Conservation (phyloP, 2,797 vertebrate species). For the Tinamus major region DNA sequence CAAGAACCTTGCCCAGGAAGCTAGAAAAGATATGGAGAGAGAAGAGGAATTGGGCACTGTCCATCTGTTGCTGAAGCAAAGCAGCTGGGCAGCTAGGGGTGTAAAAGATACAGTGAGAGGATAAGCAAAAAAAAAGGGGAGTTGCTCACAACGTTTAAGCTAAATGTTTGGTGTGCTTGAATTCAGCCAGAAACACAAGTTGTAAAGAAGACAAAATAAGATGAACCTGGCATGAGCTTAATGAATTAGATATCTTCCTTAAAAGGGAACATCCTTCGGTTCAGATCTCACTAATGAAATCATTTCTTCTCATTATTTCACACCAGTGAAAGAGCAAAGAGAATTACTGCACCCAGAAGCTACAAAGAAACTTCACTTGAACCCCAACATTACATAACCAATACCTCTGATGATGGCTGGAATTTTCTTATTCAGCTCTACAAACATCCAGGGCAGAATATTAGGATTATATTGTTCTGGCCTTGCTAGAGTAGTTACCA, state of each 20-base stretch:
- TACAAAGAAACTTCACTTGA: neutral
- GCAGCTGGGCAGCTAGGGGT: neutral
- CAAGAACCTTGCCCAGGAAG: neutral
- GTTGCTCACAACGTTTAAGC: neutral
- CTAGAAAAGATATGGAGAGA: neutral
- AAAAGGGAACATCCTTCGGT: neutral
- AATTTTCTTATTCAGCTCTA: neutral
- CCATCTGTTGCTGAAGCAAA: neutral
- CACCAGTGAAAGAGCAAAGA: neutral
- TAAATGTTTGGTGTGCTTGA: neutral
- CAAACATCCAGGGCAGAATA: accelerated
- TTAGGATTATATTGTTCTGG: neutral
- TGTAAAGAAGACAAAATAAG: neutral
- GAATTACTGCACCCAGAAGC: neutral
- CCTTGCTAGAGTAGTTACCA: neutral
- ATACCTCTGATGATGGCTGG: neutral
- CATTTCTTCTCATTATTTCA: neutral
- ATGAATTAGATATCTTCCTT: neutral
- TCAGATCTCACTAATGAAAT: neutral
- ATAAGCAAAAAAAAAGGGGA: neutral
- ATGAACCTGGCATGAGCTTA: neutral
- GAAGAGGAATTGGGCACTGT: neutral
- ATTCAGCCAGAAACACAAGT: neutral
- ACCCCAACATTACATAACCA: accelerated
- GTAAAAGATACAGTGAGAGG: neutral